Evolutionary conservation across 1,140 invertebrate genomes (phyloP).

Genomic region (Drosophila suzukii): DNA sequence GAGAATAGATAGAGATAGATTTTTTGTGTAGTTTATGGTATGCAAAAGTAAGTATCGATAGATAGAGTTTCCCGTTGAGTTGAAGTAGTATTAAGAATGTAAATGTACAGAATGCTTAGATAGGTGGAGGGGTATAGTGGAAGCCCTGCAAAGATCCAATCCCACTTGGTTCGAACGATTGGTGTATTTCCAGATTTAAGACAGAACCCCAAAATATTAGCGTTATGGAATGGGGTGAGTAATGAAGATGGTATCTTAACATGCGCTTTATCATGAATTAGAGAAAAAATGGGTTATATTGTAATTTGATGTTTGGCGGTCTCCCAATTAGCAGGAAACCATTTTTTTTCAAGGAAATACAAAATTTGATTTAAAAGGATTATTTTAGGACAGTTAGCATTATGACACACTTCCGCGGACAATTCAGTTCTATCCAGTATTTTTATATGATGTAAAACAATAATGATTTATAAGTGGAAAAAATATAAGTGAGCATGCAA

Average conservation of each 20-base stretch:
- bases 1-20: slow-evolving; percentile 83
- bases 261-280: slow-evolving; percentile 12
- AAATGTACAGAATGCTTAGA: slow-evolving; percentile 67
- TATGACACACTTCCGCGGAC: background rate
- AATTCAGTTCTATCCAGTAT: background rate
- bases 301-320: background rate
- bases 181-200: slow-evolving; percentile 66
- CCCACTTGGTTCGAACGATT: slow-evolving; percentile 61
- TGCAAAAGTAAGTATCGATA: slow-evolving; percentile 56
- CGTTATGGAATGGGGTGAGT: slow-evolving; percentile 10
- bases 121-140: slow-evolving; percentile 8
- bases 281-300: background rate
- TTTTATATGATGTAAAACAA: background rate
- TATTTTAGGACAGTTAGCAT: background rate
- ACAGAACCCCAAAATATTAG: slow-evolving; percentile 31
- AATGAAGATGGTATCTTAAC: background rate
- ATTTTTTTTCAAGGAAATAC: background rate
- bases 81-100: slow-evolving; percentile 28
- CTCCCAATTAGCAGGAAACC: background rate
- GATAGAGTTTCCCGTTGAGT: slow-evolving; percentile 29
- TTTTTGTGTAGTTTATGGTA: slow-evolving; percentile 52
- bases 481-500: slow-evolving; percentile 19
- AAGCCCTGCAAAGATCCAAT: slow-evolving; percentile 50
- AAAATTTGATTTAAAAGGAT: background rate
- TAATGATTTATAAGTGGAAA: background rate